Base-by-base conservation (phyloP, 1,140 invertebrate species). In the Vanessa atalanta region DNA sequence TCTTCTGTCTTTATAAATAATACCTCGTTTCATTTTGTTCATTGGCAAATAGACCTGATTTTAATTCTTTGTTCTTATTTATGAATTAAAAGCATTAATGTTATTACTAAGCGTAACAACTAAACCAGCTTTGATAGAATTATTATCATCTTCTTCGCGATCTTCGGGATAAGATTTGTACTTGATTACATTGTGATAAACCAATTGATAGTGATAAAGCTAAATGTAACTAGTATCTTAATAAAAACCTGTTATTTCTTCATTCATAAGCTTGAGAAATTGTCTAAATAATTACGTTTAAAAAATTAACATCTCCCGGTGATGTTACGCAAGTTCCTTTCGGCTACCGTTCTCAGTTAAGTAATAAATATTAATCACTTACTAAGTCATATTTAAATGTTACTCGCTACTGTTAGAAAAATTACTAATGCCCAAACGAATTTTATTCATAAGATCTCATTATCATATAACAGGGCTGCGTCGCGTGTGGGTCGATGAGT, bases 341-440 rank as follows among this genome's bases (percentile, higher is more conserved):
- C 57, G 57, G 77, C 80, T 80, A 80, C 80, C 71, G 83, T 82
- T 74, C 73, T 82, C 72, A 73, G 76, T 81, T 77, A 43, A 70
- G 80, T 88, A 81, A 90, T 91, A 90, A 91, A 91, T 89, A 88
- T 90, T 88, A 90, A 90, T 92, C 83, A 86, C 79, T 87, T 64
- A 76, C 80, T 88, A 85, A 88, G 65, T 86, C 83, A 88, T 83
- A 85, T 87, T 87, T 89, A 89, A 89, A 88, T 86, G 83, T 83
- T 89, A 83, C 83, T 82, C 82, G 88, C 89, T 89, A 89, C 89
- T 84, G 89, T 88, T 80, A 82, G 72, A 80, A 81, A 20, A 80
- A 86, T 86, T 82, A 83, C 75, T 69, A 72, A 84, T 80, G 81
- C 79, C 72, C 79, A 79, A 83, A 85, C 71, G 78, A 81, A 88